These are phyloP conservation scores for Aplodontia rufa DNA, from an alignment of 2,113 vertebrate genomes.

Conservation along the genomic window DNA sequence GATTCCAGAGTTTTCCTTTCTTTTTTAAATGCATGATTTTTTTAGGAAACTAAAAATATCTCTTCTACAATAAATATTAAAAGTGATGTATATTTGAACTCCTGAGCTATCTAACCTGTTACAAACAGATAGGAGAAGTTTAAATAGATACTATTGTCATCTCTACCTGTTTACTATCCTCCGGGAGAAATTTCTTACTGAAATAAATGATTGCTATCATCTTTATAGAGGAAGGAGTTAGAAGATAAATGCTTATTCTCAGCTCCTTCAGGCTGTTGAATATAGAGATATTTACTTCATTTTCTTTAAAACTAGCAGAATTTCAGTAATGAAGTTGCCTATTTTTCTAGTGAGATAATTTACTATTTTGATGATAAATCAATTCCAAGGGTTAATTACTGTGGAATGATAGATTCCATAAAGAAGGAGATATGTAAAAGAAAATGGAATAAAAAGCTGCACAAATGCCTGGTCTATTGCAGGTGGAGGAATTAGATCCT, in stretches of 20 bases:
- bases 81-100: slow-evolving; percentile 68
- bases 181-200: slow-evolving; percentile 72
- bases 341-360: slow-evolving; percentile 55
- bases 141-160: slow-evolving; percentile 67
- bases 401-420: slow-evolving; percentile 53
- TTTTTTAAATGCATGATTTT: slow-evolving; percentile 26
- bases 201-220: slow-evolving; percentile 74
- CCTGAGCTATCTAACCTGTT: slow-evolving; percentile 54
- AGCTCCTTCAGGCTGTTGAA: neutral
- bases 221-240: slow-evolving; percentile 53
- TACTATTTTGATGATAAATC: slow-evolving; percentile 59
- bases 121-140: slow-evolving; percentile 74
- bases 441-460: neutral
- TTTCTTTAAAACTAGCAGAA: slow-evolving; percentile 53
- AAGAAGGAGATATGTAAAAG: slow-evolving; percentile 23
- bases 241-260: neutral
- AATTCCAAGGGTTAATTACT: slow-evolving; percentile 41
- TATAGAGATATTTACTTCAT: slow-evolving; percentile 52
- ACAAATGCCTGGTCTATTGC: neutral
- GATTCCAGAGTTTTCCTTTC: neutral
- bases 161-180: slow-evolving; percentile 69
- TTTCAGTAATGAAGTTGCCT: neutral
- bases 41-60: slow-evolving; percentile 67
- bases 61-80: slow-evolving; percentile 73
- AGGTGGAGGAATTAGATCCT: neutral